Percentiles rank a stretch among this genome's conserved stretches.
phyloP scores from a whole-genome alignment of 2,888 invertebrate species.

The Notocelia uddmanniana region DNA sequence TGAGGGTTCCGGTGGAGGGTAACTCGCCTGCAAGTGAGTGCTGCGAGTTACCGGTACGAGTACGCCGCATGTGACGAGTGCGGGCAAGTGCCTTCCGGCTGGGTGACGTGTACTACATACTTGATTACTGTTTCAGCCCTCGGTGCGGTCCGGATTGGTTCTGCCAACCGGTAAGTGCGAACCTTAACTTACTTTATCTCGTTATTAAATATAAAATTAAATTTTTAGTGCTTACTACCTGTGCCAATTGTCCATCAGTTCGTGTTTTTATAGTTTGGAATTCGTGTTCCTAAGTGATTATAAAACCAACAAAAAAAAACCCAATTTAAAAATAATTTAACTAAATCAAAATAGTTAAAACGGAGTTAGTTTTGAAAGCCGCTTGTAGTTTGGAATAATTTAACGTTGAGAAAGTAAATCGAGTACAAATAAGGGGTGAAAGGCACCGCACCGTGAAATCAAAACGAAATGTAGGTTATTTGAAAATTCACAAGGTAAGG shows the following conservation, averaged over 20 bases:
- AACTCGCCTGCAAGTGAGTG: slow-evolving; percentile 35
- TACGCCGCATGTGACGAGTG: slow-evolving; percentile 20
- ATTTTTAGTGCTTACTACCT: slow-evolving; percentile 65
- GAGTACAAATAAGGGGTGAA: slow-evolving; percentile 51
- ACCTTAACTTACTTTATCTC: slow-evolving; percentile 22
- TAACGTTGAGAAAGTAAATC: neutral
- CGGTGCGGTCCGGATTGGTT: slow-evolving; percentile 43
- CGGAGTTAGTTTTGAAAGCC: slow-evolving; percentile 24
- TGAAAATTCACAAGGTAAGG: slow-evolving; percentile 7
- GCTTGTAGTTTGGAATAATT: slow-evolving; percentile 1
- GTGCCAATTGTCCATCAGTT: slow-evolving; percentile 70
- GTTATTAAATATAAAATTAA: slow-evolving; percentile 55
- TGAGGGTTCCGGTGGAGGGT: slow-evolving; percentile 7
- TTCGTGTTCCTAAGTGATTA: slow-evolving; percentile 14
- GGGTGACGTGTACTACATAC: slow-evolving; percentile 35
- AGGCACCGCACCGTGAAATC: slow-evolving; percentile 66
- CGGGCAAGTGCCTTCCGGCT: slow-evolving; percentile 27
- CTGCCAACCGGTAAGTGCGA: slow-evolving; percentile 54
- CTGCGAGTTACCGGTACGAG: slow-evolving; percentile 8
- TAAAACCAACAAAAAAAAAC: slow-evolving; percentile 47
- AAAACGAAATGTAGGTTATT: slow-evolving; percentile 20
- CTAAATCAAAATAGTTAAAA: slow-evolving; percentile 12
- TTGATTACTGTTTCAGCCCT: slow-evolving; percentile 25
- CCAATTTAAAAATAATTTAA: slow-evolving; percentile 33
- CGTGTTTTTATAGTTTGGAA: slow-evolving; percentile 60